These are phyloP conservation scores for Embidobia sp. DNA, from an alignment of 2,888 invertebrate species.

Conservation along the genomic window DNA sequence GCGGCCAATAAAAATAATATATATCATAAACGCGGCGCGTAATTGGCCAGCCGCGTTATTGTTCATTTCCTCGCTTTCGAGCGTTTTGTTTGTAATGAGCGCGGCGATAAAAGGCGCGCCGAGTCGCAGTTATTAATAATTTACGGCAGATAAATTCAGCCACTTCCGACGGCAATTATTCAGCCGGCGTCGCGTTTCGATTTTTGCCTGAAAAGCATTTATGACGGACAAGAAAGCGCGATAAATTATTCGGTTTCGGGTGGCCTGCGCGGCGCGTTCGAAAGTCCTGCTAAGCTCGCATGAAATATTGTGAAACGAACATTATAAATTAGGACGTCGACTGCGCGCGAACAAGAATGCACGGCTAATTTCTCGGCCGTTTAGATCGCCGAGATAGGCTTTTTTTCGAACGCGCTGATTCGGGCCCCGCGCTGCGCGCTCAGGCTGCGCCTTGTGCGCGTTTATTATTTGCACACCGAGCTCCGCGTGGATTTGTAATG, in stretches of 20 bases:
- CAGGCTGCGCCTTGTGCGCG: constrained; percentile 14
- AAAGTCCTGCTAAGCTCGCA: constrained; percentile 40
- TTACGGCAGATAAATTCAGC: constrained; percentile 46
- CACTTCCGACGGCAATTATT: constrained; percentile 51
- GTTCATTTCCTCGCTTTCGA: constrained; percentile 39
- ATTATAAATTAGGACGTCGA: constrained; percentile 54
- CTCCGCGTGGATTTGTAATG: neutral
- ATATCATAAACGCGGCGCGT: constrained; percentile 25
- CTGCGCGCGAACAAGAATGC: constrained; percentile 39
- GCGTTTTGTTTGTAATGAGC: constrained; percentile 29
- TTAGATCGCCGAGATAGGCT: constrained; percentile 49
- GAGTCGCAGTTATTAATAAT: constrained; percentile 52
- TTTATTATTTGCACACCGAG: constrained; percentile 16
- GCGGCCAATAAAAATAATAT: constrained; percentile 30
- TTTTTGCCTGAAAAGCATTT: constrained; percentile 27
- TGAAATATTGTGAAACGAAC: constrained; percentile 51
- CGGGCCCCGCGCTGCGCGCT: constrained; percentile 14
- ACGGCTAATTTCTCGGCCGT: constrained; percentile 49
- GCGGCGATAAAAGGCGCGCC: constrained; percentile 38
- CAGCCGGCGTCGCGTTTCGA: neutral
- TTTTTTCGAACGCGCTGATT: constrained; percentile 20
- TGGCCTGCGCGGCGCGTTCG: constrained; percentile 24
- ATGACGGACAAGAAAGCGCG: constrained; percentile 54
- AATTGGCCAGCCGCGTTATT: constrained; percentile 35
- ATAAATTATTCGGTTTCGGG: constrained; percentile 53